Percentiles rank a stretch among this genome's conserved stretches.
phyloP scores from a whole-genome alignment of 2,113 vertebrate species.

The Prunella himalayana region DNA sequence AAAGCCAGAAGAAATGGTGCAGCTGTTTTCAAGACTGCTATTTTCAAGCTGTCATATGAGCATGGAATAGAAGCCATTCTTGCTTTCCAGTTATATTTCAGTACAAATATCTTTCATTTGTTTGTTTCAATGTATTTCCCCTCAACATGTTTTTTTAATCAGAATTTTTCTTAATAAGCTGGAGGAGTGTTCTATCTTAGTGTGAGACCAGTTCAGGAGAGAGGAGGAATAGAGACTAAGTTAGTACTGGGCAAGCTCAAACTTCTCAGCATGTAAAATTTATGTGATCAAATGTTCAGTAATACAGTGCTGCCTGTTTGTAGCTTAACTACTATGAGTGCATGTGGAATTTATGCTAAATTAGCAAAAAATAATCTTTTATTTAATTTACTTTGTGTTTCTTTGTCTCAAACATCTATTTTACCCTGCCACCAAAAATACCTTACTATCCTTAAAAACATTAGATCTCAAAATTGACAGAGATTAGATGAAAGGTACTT shows the following conservation, averaged over 20 bases:
- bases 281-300: not conserved
- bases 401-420: not conserved
- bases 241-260: not conserved
- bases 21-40: not conserved
- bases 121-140: constrained; percentile 6
- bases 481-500: not conserved
- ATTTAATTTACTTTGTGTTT: not conserved
- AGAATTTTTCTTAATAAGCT: not conserved
- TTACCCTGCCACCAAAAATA: not conserved
- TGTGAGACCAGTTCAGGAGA: not conserved
- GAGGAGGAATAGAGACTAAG: not conserved
- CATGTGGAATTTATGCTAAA: not conserved
- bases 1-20: not conserved
- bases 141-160: not conserved
- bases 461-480: not conserved
- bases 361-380: not conserved
- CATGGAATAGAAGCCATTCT: not conserved
- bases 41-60: not conserved
- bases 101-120: constrained; percentile 18
- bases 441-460: not conserved
- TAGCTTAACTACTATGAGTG: not conserved
- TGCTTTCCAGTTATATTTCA: constrained; percentile 1
- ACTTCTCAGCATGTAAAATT: not conserved
- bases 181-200: not conserved
- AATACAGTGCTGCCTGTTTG: not conserved